Evolutionary conservation across 2,797 vertebrate genomes (phyloP), one percentile per base, ranked within the genome.

Genomic region (Rhinophrynus dorsalis): DNA sequence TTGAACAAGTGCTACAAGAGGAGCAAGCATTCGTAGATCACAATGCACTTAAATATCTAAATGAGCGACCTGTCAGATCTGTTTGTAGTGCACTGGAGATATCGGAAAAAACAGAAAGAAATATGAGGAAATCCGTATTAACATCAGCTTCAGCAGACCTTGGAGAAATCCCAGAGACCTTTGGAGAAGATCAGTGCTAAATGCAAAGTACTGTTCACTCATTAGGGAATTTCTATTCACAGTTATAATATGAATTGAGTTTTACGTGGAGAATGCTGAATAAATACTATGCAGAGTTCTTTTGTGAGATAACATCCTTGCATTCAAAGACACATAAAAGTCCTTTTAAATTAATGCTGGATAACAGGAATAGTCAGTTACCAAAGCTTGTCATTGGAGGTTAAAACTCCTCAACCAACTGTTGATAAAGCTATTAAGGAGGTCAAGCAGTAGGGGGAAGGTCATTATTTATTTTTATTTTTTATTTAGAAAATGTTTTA

Each of bases 1-100:
- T 96, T 45, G 95, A 96, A 87, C 94, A 94, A 86, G 93, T 93
- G 63, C 92, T 95, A 65, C 89, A 92, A 6, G 95, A 97, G 85
- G 96, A 97, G 79, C 94, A 94, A 76, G 90, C 87, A 84, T 95
- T 91, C 85, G 85, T 94, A 76, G 94, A 96, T 81, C 93, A 92
- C 50, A 92, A 97, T 76, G 89, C 94, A 54, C 92, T 94, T 89
- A 94, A 94, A 86, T 96, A 95, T 86, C 95, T 94, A 83, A 90
- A 84, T 65, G 95, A 96, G 79, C 92, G 89, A 79, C 94, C 93
- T 64, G 93, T 95, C 59, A 88, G 89, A 82, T 87, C 91, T 76
- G 80, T 89, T 45, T 71, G 88, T 80, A 78, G 40, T 67, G 77
- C 90, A 0, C 80, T 91, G 81, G 88, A 94, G 52, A 80, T 88